Percentiles rank a stretch among this genome's conserved stretches.
Evolutionary conservation across 2,113 vertebrate genomes (phyloP).

Genomic region (Alethe castanea): DNA sequence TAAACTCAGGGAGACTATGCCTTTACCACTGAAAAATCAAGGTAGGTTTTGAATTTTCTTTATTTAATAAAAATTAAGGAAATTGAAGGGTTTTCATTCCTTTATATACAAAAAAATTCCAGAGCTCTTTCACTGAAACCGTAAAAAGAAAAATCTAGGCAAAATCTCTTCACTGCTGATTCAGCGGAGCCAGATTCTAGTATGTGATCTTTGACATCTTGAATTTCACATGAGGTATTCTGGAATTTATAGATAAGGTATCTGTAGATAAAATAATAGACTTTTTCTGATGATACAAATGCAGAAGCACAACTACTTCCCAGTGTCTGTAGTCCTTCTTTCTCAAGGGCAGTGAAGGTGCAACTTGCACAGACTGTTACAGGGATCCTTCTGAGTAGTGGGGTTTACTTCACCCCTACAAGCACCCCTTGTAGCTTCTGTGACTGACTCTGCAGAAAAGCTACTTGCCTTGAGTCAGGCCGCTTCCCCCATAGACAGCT

Average conservation of each 20-base stretch:
- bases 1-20: constrained; percentile 99
- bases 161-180: not conserved
- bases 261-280: not conserved
- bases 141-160: not conserved
- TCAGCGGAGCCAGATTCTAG: not conserved
- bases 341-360: not conserved
- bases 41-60: constrained; percentile 74
- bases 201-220: not conserved
- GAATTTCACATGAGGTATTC: not conserved
- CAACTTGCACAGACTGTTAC: not conserved
- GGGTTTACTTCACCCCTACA: not conserved
- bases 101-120: not conserved
- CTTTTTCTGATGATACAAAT: not conserved
- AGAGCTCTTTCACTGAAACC: not conserved
- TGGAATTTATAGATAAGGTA: not conserved
- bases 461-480: not conserved
- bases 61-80: not conserved
- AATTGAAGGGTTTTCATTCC: not conserved
- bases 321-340: not conserved
- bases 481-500: not conserved
- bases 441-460: not conserved
- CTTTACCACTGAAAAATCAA: constrained; percentile 99
- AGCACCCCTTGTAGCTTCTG: not conserved
- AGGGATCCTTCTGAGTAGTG: not conserved
- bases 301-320: not conserved